Percentiles rank a stretch among this genome's conserved stretches.
phyloP scores from a whole-genome alignment of 2,888 invertebrate species.

The Malthinus seriepunctatus region DNA sequence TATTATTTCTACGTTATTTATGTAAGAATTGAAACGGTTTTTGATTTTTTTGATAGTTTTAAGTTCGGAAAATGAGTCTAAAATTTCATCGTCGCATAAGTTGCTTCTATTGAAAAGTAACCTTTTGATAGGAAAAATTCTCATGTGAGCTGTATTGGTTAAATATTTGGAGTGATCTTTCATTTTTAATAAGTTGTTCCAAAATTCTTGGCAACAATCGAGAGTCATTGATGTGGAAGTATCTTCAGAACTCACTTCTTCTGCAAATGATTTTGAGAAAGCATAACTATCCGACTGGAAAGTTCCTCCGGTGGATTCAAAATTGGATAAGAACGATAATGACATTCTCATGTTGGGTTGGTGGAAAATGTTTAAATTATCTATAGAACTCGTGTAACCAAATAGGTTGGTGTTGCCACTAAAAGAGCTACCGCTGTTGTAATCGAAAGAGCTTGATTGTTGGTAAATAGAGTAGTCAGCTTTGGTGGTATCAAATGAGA shows the following conservation, averaged over 20 bases:
- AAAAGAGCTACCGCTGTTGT: too few relatives aligned
- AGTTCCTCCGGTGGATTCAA: too few relatives aligned
- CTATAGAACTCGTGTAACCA: too few relatives aligned
- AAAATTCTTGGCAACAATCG: background rate
- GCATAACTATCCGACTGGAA: too few relatives aligned
- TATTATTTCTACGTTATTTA: background rate
- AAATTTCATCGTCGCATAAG: background rate
- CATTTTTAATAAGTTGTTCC: background rate
- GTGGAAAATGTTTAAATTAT: too few relatives aligned
- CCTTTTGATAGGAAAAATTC: background rate
- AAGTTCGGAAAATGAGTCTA: background rate
- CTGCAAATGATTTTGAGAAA: background rate
- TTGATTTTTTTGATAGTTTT: background rate
- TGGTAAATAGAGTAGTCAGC: too few relatives aligned
- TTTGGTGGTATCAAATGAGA: too few relatives aligned
- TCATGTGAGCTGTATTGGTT: background rate
- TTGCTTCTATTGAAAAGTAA: background rate
- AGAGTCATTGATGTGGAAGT: background rate
- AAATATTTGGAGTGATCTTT: background rate
- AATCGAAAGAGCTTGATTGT: too few relatives aligned
- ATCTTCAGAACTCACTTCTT: background rate
- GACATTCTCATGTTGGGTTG: too few relatives aligned
- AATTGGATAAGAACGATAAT: too few relatives aligned
- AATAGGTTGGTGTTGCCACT: too few relatives aligned
- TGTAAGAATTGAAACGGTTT: background rate